Evolutionary conservation across 2,888 invertebrate species (phyloP), one percentile per base, ranked within the genome.

Genomic region (Ashinkailepas kermadecensis): DNA sequence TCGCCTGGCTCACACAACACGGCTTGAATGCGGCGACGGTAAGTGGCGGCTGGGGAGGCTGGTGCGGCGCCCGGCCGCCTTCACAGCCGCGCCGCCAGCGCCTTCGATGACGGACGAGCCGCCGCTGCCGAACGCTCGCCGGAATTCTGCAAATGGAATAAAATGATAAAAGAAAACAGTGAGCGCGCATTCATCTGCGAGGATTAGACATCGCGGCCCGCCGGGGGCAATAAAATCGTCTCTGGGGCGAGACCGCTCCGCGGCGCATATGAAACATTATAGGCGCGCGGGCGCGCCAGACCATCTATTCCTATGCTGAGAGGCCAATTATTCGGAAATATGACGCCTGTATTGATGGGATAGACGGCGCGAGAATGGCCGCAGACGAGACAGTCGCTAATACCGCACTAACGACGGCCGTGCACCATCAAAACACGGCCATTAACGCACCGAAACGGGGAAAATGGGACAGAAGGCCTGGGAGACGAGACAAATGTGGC

Each of bases 321-420:
- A 67, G 67, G 67, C 67, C 67, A 67, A 67, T 67, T 67, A 67
- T 67, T 67, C n/a, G 67, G 67, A 67, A 67, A 67, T 67, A 67
- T 67, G 67, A 67, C n/a, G 67, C 67, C 25, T 12, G 67, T 67
- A 67, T 67, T 67, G 67, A 67, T 67, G 67, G 67, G 67, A 23
- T 67, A 67, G 67, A 25, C 12, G 67, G 67, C 25, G n/a, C 10
- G 67, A 11, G 67, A 67, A 25, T n/a, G n/a, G 18, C 7, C 67
- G 67, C 25, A 12, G 25, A 3, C 11, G 67, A 11, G 25, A 18
- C 25, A 25, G 25, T 65, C 67, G 25, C 67, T 67, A 67, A 67
- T 67, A 67, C 67, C n/a, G 7, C 67, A 25, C 67, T 67, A 67
- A 67, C 67, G 67, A 67, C 25, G 13, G 9, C 13, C 3, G 67